Evolutionary conservation across 2,113 vertebrate species (phyloP).

Genomic region (Corydoras sp.): DNA sequence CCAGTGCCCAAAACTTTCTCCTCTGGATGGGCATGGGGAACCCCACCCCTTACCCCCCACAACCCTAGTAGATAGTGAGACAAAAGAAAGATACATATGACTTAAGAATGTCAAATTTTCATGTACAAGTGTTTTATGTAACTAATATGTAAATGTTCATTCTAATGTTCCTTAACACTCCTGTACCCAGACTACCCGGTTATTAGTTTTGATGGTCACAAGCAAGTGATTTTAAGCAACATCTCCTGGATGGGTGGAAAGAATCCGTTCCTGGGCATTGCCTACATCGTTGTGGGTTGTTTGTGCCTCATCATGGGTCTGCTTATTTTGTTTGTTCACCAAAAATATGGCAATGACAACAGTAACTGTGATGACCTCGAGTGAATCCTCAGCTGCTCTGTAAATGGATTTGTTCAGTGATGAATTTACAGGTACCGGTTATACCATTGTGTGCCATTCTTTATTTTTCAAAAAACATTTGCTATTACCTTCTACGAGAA

Average conservation of each 20-base stretch:
- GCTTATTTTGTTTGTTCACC: conserved; percentile 90
- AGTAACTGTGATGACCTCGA: conserved; percentile 77
- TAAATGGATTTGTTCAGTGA: conserved; percentile 56
- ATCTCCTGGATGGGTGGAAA: conserved; percentile 99
- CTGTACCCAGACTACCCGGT: conserved; percentile 88
- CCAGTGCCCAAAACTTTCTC: no score
- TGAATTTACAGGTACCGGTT: conserved; percentile 69
- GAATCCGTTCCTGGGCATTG: conserved; percentile 96
- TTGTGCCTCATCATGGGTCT: conserved; percentile 94
- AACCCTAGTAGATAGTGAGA: no score
- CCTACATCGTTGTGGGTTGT: conserved; percentile 93
- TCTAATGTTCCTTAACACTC: conserved; percentile 62
- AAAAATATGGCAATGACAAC: conserved; percentile 92
- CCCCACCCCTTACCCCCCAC: no score
- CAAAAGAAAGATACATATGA: no score
- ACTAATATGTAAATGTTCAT: no score
- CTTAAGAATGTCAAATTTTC: no score
- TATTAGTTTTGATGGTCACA: conserved; percentile 87
- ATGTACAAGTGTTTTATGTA: no score
- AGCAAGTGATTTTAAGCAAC: conserved; percentile 97
- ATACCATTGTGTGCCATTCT: no score
- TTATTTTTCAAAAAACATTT: no score
- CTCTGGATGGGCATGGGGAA: no score
- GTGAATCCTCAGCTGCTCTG: no score
- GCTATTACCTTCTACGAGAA: no score